Percentiles rank a stretch among this genome's conserved stretches.
Evolutionary conservation across 2,888 invertebrate species (phyloP).

Genomic region (Acheta domesticus): DNA sequence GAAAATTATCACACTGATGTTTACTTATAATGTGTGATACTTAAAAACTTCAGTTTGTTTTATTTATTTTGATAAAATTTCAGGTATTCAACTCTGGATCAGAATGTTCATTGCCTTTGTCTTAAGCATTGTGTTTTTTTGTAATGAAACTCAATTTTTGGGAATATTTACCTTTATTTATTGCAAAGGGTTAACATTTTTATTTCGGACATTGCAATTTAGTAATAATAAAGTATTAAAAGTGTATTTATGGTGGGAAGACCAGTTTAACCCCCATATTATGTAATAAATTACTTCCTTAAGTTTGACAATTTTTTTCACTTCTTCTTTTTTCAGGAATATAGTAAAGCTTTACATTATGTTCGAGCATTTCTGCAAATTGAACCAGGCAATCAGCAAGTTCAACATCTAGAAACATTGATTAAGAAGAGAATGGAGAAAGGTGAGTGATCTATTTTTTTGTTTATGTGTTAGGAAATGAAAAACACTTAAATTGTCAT

Average conservation of each 20-base stretch:
- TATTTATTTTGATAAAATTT: background rate
- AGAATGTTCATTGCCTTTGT: background rate
- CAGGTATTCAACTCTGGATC: background rate
- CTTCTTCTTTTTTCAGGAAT: conserved; percentile 58
- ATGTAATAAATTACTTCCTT: no score
- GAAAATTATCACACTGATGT: no score
- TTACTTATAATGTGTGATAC: no score
- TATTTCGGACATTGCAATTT: no score
- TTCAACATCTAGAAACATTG: conserved; percentile 70
- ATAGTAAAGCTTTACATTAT: conserved; percentile 77
- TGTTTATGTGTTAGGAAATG: background rate
- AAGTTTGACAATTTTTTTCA: background rate
- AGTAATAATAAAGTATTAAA: no score
- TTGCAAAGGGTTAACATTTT: no score
- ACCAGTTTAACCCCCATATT: no score
- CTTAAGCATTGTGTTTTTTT: background rate
- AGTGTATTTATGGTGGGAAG: no score
- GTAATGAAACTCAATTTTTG: background rate
- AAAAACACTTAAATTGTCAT: no score
- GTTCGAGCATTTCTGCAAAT: conserved; percentile 75
- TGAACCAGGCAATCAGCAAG: conserved; percentile 87
- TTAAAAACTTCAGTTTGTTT: background rate
- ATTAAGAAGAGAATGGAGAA: conserved; percentile 89
- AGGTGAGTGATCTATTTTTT: conserved; percentile 47
- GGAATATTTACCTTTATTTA: no score